Evolutionary conservation across 2,797 vertebrate genomes (phyloP).

Genomic region (Buphagus erythrorhynchus): DNA sequence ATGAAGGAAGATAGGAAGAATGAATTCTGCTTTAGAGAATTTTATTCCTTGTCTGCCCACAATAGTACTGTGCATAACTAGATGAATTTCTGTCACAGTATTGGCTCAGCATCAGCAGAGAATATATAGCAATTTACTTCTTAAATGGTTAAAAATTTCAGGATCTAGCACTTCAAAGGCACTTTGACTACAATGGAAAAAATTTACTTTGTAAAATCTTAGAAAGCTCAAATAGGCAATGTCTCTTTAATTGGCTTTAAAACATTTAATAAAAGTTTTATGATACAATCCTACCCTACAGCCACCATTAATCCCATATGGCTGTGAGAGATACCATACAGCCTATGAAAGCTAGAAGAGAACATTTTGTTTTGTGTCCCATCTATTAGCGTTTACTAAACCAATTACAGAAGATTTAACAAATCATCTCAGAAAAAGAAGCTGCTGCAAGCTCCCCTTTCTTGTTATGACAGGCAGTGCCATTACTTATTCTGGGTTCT

Average conservation of each 20-base stretch:
- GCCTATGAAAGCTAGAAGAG: not conserved
- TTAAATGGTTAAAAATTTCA: not conserved
- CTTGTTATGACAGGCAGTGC: not conserved
- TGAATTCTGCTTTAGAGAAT: not conserved
- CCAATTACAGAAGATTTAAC: conserved; percentile 8
- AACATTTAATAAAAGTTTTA: conserved; percentile 5
- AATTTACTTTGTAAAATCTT: not conserved
- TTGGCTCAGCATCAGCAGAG: not conserved
- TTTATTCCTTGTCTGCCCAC: not conserved
- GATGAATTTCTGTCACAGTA: not conserved
- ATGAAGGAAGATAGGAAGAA: not conserved
- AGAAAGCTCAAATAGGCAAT: not conserved
- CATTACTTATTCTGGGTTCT: not conserved
- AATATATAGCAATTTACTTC: not conserved
- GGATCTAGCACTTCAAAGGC: not conserved
- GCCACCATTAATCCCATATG: not conserved
- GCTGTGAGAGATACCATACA: not conserved
- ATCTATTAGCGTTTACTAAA: not conserved
- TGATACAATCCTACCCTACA: not conserved
- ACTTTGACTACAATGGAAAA: not conserved
- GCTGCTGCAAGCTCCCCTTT: not conserved
- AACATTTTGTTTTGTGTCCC: not conserved
- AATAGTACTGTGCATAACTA: not conserved
- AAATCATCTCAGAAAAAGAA: not conserved
- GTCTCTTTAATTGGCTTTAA: not conserved